Evolutionary conservation across 1,140 invertebrate genomes (phyloP).

Genomic region (Steinernema khuongi): DNA sequence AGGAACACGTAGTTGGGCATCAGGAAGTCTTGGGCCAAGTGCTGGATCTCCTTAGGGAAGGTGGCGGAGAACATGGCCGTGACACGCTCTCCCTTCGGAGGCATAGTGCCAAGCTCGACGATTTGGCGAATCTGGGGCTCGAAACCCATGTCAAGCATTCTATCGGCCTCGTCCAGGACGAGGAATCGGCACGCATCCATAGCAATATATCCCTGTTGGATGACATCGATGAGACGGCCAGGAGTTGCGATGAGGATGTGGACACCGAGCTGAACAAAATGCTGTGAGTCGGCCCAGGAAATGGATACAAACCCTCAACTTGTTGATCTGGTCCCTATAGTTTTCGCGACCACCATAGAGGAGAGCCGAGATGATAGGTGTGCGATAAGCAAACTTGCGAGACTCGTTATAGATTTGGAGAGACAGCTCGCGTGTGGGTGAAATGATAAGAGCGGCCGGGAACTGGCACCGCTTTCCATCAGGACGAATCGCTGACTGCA

Average conservation of each 20-base stretch:
- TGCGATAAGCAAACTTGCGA: conserved; percentile 87
- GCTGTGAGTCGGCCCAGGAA: conserved; percentile 18
- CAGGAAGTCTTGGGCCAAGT: conserved; percentile 89
- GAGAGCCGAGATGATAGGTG: conserved; percentile 81
- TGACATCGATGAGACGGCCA: conserved; percentile 84
- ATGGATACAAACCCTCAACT: conserved; percentile 44
- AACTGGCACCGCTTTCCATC: conserved; percentile 77
- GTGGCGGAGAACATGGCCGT: conserved; percentile 99
- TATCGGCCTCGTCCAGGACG: conserved; percentile 68
- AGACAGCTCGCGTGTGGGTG: conserved; percentile 88
- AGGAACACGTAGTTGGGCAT: conserved; percentile 93
- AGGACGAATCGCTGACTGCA: conserved; percentile 21
- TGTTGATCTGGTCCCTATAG: conserved; percentile 58
- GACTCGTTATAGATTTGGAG: conserved; percentile 96
- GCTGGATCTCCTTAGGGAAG: conserved; percentile 97
- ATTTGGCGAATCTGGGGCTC: conserved; percentile 91
- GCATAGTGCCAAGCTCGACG: conserved; percentile 88
- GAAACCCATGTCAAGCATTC: conserved; percentile 84
- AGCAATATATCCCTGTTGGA: conserved; percentile 80
- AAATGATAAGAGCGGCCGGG: conserved; percentile 84
- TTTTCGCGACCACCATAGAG: conserved; percentile 66
- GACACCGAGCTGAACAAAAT: conserved; percentile 63
- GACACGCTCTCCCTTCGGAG: conserved; percentile 73
- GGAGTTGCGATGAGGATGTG: conserved; percentile 90
- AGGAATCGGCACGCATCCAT: conserved; percentile 71